Conservation (phyloP, 2,888 invertebrate genomes). For the Polyploca ridens region DNA sequence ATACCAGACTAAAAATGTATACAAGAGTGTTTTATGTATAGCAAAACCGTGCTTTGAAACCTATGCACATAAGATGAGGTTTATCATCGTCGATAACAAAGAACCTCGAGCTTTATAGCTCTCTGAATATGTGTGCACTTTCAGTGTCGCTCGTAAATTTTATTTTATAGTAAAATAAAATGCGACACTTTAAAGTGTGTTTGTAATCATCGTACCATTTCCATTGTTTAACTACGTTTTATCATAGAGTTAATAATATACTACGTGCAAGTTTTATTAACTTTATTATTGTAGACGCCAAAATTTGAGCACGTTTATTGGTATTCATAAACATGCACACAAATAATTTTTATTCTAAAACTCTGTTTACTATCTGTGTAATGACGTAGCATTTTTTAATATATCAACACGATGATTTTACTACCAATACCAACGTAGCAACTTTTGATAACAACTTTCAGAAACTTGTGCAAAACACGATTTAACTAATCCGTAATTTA, state of each 20-base stretch:
- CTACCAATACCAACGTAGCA: background rate
- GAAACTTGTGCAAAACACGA: background rate
- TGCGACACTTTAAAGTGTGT: background rate
- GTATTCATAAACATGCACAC: background rate
- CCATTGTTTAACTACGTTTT: background rate
- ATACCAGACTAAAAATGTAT: too few species aligned
- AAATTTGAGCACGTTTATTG: conserved; percentile 1
- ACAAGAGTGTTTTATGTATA: too few species aligned
- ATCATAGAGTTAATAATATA: too few species aligned
- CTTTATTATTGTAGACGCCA: background rate
- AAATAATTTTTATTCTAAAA: background rate
- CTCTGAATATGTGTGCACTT: background rate
- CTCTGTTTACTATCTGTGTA: background rate
- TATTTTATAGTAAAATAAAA: background rate
- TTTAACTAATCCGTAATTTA: background rate
- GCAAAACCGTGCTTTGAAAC: too few species aligned
- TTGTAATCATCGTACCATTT: background rate
- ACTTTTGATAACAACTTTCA: background rate
- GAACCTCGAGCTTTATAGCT: background rate
- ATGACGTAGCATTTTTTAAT: background rate
- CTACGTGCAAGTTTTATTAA: background rate
- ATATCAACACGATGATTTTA: too few species aligned
- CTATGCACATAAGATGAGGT: background rate
- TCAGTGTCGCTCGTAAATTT: background rate
- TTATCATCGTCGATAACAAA: background rate